Conservation (phyloP, 2,113 vertebrate genomes). For the Oncorhynchus masou region DNA sequence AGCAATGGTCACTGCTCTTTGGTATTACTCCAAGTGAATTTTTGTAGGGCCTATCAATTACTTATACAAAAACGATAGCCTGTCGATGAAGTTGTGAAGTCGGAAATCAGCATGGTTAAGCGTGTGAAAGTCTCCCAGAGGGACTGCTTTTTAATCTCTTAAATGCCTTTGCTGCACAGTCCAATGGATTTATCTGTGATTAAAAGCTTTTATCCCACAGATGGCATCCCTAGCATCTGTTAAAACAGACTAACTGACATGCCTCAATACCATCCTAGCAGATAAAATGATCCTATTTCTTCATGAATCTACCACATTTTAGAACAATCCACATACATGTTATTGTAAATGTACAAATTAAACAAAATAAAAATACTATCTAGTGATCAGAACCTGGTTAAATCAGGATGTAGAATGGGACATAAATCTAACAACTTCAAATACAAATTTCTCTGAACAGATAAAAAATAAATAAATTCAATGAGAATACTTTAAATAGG, state of each 20-base stretch:
- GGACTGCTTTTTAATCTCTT: conserved; percentile 63
- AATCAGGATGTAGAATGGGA: too few species aligned
- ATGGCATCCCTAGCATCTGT: conserved; percentile 27
- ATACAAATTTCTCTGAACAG: too few species aligned
- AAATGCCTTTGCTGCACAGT: conserved; percentile 51
- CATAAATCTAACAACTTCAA: too few species aligned
- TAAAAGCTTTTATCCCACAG: conserved; percentile 59
- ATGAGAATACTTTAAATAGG: too few species aligned
- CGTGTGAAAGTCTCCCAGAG: not conserved
- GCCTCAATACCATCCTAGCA: not conserved
- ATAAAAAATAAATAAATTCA: too few species aligned
- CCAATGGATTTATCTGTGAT: conserved; percentile 57
- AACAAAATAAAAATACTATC: too few species aligned
- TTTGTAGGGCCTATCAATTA: not conserved
- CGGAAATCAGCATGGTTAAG: not conserved
- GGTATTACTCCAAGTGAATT: not conserved
- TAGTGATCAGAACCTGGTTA: too few species aligned
- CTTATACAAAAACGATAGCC: not conserved
- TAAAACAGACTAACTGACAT: conserved; percentile 36
- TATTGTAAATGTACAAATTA: not conserved
- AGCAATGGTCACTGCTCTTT: too few species aligned
- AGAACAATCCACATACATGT: not conserved
- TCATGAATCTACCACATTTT: conserved; percentile 32
- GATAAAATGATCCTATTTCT: conserved; percentile 21
- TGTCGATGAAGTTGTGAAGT: not conserved